Base-by-base conservation (phyloP, 2,797 vertebrate genomes). In the Myiotriccus ornatus region DNA sequence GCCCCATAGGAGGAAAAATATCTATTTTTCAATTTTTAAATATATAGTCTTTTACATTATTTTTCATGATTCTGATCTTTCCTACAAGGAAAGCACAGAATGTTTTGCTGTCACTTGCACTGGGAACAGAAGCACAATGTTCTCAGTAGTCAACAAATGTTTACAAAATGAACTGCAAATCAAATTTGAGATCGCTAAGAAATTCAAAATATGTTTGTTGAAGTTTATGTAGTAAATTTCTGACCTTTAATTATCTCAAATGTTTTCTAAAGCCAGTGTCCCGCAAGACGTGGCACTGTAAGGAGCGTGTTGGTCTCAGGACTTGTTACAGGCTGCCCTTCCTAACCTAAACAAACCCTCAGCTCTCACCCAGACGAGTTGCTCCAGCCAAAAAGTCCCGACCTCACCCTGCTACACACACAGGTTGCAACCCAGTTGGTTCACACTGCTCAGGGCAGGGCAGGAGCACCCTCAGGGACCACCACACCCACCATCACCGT, bases 121-220 rank as follows among this genome's bases (percentile, higher is more conserved):
- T 34, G 75, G 53, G 87, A 92, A 89, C 81, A 92, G 92, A 87
- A 93, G 88, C 89, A 80, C 57, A 28, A 46, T 64, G 81, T 94
- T 96, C 95, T 87, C 70, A 67, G 52, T 28, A 85, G 67, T 87
- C 84, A 97, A 64, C 67, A 59, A 56, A 79, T 30, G 60, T 87
- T 94, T 92, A 92, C 64, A 62, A 92, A 95, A 87, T 74, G 60
- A 92, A 83, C 49, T 20, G 35, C 68, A 92, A 87, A 93, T 82
- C 56, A 79, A 80, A 90, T 59, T 64, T n/a, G 68, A 87, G 60
- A 71, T 71, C 63, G 57, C 55, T 87, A 85, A 84, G 69, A 93
- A 95, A 92, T 77, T 83, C 57, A 75, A 89, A 93, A 74, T 93
- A 75, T 4, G 27, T 64, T 71, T 77, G 56, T 67, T 92, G 64